phyloP scores from a whole-genome alignment of 2,113 vertebrate genomes.

The Toxotes chatareus region DNA sequence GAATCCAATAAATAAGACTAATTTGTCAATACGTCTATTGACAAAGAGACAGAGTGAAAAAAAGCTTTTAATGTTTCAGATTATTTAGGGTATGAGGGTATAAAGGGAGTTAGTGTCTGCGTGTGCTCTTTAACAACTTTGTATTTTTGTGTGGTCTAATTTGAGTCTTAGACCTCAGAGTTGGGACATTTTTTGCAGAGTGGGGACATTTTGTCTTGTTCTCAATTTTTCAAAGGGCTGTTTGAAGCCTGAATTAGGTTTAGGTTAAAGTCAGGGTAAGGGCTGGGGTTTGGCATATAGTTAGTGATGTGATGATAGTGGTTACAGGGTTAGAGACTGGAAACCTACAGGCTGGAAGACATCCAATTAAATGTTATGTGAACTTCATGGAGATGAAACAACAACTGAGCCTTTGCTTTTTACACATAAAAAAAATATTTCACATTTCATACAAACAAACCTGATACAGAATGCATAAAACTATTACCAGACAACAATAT shows the following conservation, averaged over 20 bases:
- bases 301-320: background rate
- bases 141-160: background rate
- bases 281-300: background rate
- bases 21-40: slow-evolving; percentile 73
- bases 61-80: slow-evolving; percentile 57
- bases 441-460: background rate
- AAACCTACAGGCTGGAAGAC: background rate
- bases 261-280: slow-evolving; percentile 14
- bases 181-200: background rate
- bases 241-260: background rate
- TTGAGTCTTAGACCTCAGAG: background rate
- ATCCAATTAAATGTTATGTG: background rate
- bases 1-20: slow-evolving; percentile 70
- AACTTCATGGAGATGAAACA: background rate
- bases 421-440: too few species aligned
- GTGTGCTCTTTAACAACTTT: background rate
- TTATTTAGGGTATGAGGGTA: slow-evolving; percentile 38
- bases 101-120: background rate
- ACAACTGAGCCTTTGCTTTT: background rate
- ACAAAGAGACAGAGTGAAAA: slow-evolving; percentile 55
- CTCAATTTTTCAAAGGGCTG: background rate
- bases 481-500: background rate
- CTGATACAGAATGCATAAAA: background rate
- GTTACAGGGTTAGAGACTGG: background rate
- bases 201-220: background rate